A percentile compares a stretch with the other conserved stretches of the same genome.
Conservation (phyloP, 1,140 invertebrate genomes). For the Pararge aegeria region DNA sequence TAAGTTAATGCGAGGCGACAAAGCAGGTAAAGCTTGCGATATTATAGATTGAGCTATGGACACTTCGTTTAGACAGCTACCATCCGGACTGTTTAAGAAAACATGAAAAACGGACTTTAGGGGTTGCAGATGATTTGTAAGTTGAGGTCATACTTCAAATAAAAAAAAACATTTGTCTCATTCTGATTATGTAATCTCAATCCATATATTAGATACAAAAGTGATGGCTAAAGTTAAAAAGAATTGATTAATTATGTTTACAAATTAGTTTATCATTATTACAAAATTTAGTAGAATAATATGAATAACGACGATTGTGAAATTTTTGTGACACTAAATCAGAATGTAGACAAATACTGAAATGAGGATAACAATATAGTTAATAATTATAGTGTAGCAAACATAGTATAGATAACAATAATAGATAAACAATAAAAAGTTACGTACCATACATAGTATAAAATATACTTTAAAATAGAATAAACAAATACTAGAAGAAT, state of each 20-base stretch:
- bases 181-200: neutral
- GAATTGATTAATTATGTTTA: neutral
- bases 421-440: slow-evolving; percentile 19
- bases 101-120: slow-evolving; percentile 57
- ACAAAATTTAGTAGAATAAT: too few species aligned
- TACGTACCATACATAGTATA: slow-evolving; percentile 32
- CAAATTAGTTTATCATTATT: neutral
- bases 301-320: too few species aligned
- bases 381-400: slow-evolving; percentile 13
- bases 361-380: slow-evolving; percentile 16
- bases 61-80: slow-evolving; percentile 76
- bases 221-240: neutral
- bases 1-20: slow-evolving; percentile 67
- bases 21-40: slow-evolving; percentile 76
- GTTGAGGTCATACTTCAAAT: slow-evolving; percentile 11
- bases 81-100: slow-evolving; percentile 67
- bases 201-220: neutral
- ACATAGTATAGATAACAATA: slow-evolving; percentile 19
- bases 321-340: neutral
- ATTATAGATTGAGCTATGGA: slow-evolving; percentile 78
- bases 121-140: slow-evolving; percentile 38
- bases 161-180: slow-evolving; percentile 8
- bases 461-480: slow-evolving; percentile 36
- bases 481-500: slow-evolving; percentile 62
- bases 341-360: slow-evolving; percentile 16